Base-by-base conservation (phyloP, 2,113 vertebrate genomes). In the Spermophilus dauricus region DNA sequence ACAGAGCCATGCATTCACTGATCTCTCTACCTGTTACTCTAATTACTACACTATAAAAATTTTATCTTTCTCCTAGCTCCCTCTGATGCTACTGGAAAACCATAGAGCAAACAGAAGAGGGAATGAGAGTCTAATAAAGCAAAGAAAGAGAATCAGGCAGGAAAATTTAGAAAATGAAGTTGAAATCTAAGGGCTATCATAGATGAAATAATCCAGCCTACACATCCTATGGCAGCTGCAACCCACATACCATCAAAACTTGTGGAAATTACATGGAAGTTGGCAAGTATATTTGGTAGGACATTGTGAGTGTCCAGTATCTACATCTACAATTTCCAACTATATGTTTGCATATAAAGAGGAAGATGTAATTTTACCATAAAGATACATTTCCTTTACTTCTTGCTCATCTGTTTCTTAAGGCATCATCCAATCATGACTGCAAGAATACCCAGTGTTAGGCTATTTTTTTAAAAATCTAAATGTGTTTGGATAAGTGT, bases 21-120 rank as follows among this genome's bases (percentile, higher is more conserved):
- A 96, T 97, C 87, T 97, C 67, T 86, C 80, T 97, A 98, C 97
- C 96, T 97, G 96, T 92, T 97, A 95, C 76, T 94, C 96, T 97
- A 97, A 98, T 97, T 97, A 95, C 97, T 94, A 88, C 84, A 95
- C 53, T 86, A 95, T 97, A 96, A 96, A 97, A 97, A 39, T 95
- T 97, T 97, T 78, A 97, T 97, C 93, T 97, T 96, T 96, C 82
- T 90, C 94, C 81, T 32, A 75, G 51, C n/a, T 94, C 61, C 86
- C 80, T 95, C 70, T 88, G 87, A 88, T 94, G 72, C 51, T 96
- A 69, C 90, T 92, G 73, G 70, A 84, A 96, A 37, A 95, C 81
- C 51, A 70, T 17, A 94, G 80, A 89, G 42, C 93, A 92, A 96
- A 96, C 91, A 91, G 86, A 93, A 89, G 75, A 87, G 76, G 95